phyloP scores from a whole-genome alignment of 2,888 invertebrate species.

The Andrena bucephala region DNA sequence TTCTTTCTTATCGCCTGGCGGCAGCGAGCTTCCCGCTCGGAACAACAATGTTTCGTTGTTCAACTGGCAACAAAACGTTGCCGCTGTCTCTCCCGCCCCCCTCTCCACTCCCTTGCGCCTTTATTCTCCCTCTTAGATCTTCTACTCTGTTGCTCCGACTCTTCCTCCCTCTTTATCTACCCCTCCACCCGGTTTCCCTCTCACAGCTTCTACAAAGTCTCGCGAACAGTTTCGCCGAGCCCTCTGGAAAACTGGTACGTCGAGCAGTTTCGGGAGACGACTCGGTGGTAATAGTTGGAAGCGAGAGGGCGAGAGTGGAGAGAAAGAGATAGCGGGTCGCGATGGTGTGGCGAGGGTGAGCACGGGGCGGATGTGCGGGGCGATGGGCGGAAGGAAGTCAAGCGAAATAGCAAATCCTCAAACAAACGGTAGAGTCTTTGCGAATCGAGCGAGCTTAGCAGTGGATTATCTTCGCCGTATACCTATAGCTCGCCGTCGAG shows the following conservation, averaged over 20 bases:
- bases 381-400: constrained; percentile 60
- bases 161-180: constrained; percentile 9
- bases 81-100: constrained; percentile 8
- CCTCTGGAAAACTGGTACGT: constrained; percentile 49
- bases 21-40: constrained; percentile 57
- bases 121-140: constrained; percentile 22
- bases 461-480: constrained; percentile 74
- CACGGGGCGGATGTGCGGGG: constrained; percentile 36
- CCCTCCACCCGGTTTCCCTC: background rate
- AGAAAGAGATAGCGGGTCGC: constrained; percentile 59
- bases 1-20: constrained; percentile 69
- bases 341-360: constrained; percentile 69
- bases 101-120: constrained; percentile 4
- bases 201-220: constrained; percentile 41
- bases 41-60: constrained; percentile 66
- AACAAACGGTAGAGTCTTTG: constrained; percentile 76
- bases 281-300: constrained; percentile 35
- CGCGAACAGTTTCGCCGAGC: constrained; percentile 50
- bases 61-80: constrained; percentile 59
- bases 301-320: constrained; percentile 50
- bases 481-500: constrained; percentile 52
- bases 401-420: constrained; percentile 76
- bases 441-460: constrained; percentile 75
- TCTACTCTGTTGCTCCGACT: constrained; percentile 15
- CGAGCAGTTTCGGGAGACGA: constrained; percentile 34